A percentile compares a stretch with the other conserved stretches of the same genome.
These are phyloP conservation scores for Lerista edwardsae DNA, from an alignment of 2,797 vertebrate genomes.

Conservation along the genomic window DNA sequence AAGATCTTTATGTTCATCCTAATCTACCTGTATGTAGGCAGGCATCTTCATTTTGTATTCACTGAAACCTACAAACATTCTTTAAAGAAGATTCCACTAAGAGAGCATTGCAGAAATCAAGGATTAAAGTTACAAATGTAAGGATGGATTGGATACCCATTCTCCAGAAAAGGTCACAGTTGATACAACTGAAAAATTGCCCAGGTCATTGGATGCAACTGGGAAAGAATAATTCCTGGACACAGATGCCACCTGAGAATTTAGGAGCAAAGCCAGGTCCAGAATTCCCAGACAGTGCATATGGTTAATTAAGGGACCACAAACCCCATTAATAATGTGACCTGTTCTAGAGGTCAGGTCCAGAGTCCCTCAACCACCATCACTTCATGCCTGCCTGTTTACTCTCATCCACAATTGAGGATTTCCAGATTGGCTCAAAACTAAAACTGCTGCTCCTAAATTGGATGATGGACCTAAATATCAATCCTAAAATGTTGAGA, in stretches of 20 bases:
- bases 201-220: background rate
- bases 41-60: background rate
- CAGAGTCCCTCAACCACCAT: background rate
- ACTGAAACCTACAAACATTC: background rate
- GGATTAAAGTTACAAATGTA: background rate
- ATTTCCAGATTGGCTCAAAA: background rate
- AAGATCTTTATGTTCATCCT: background rate
- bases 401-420: background rate
- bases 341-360: background rate
- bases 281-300: background rate
- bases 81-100: background rate
- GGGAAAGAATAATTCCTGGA: background rate
- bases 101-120: background rate
- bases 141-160: background rate
- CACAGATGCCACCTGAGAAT: background rate
- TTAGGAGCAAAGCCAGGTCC: background rate
- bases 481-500: accelerated
- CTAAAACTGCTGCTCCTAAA: background rate
- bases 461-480: background rate
- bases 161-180: background rate
- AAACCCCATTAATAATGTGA: background rate
- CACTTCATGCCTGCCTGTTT: background rate
- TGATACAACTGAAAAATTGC: background rate
- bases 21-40: background rate
- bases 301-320: background rate